A percentile compares a stretch with the other conserved stretches of the same genome.
Conservation (phyloP, 2,797 vertebrate genomes). For the Jordanella pulchra region DNA sequence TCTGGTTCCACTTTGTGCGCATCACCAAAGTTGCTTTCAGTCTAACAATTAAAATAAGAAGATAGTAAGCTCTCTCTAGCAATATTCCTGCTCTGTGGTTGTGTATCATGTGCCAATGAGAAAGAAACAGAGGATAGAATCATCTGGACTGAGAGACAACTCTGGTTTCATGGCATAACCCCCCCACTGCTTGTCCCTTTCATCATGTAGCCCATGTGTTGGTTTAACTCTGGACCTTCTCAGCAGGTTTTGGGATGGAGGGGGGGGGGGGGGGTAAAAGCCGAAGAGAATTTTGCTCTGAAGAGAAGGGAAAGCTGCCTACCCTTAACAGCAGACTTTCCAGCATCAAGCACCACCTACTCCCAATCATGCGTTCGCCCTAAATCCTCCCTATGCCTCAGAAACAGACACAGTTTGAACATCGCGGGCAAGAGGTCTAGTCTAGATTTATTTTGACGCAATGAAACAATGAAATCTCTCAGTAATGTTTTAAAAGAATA, state of each 20-base stretch:
- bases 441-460: slow-evolving; percentile 43
- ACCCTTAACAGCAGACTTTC: slow-evolving; percentile 56
- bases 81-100: slow-evolving; percentile 49
- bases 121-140: slow-evolving; percentile 72
- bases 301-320: slow-evolving; percentile 61
- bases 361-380: slow-evolving; percentile 60
- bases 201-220: slow-evolving; percentile 77
- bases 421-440: slow-evolving; percentile 22
- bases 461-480: slow-evolving; percentile 28
- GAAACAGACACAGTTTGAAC: slow-evolving; percentile 47
- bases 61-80: slow-evolving; percentile 49
- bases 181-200: slow-evolving; percentile 68
- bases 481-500: slow-evolving; percentile 13
- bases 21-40: slow-evolving; percentile 39
- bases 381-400: slow-evolving; percentile 53
- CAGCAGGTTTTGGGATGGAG: slow-evolving; percentile 77
- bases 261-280: slow-evolving; percentile 43
- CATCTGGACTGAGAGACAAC: slow-evolving; percentile 65
- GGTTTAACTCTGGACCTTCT: slow-evolving; percentile 75
- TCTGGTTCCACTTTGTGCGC: not conserved
- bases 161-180: slow-evolving; percentile 49
- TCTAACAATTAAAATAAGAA: slow-evolving; percentile 43
- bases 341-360: slow-evolving; percentile 65
- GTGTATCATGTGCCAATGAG: slow-evolving; percentile 58
- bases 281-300: slow-evolving; percentile 67